Evolutionary conservation across 1,140 invertebrate species (phyloP).

Genomic region (Panagrolaimus sp.): DNA sequence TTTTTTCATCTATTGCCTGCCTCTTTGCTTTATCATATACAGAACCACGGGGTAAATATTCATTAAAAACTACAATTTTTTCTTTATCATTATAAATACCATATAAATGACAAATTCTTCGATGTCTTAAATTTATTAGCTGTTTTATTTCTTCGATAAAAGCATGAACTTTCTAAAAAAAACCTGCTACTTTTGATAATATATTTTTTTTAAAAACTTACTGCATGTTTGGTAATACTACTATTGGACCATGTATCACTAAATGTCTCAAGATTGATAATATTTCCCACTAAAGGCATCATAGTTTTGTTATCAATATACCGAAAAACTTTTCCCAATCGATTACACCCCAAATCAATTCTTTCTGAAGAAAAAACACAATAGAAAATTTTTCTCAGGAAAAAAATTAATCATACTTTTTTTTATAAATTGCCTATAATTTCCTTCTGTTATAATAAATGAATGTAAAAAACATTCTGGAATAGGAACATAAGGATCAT

Average conservation of each 20-base stretch:
- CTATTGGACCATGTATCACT: conserved; percentile 11
- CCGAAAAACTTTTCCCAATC: conserved; percentile 11
- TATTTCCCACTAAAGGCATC: background rate
- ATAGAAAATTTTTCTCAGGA: background rate
- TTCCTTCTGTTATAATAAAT: background rate
- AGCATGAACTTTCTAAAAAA: background rate
- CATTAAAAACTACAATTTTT: background rate
- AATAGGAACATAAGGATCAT: conserved; percentile 12
- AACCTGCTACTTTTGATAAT: too few species aligned
- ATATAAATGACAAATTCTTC: background rate
- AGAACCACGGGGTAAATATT: conserved; percentile 11
- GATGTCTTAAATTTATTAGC: background rate
- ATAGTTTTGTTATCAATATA: background rate
- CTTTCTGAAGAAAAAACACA: background rate
- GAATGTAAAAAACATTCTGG: conserved; percentile 7
- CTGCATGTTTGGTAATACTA: background rate
- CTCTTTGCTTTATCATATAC: conserved; percentile 1
- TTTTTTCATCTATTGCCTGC: background rate
- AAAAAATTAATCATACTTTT: background rate
- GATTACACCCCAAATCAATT: conserved; percentile 1
- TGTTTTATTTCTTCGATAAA: background rate
- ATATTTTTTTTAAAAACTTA: background rate
- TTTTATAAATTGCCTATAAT: background rate
- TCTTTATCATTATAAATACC: conserved; percentile 7
- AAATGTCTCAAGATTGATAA: background rate